A percentile compares a stretch with the other conserved stretches of the same genome.
These are phyloP conservation scores for Ranitomeya imitator DNA, from an alignment of 2,113 vertebrate species.

Conservation along the genomic window DNA sequence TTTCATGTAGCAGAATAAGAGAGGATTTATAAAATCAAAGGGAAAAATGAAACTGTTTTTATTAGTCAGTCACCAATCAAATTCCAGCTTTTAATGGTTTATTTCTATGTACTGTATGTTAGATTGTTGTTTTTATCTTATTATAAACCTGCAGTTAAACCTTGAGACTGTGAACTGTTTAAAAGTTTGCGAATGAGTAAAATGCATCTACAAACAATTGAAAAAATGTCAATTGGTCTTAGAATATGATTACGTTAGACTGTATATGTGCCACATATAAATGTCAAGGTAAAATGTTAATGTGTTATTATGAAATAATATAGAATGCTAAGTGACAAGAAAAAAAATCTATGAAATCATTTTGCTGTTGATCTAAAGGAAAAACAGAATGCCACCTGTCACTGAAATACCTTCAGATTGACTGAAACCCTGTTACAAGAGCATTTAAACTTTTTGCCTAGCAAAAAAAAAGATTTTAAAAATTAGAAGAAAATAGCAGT, in stretches of 20 bases:
- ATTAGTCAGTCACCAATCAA: neutral
- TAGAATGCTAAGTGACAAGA: neutral
- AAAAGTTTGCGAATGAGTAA: neutral
- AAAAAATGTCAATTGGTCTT: neutral
- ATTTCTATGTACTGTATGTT: neutral
- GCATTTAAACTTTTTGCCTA: neutral
- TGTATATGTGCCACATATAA: neutral
- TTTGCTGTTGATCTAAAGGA: neutral
- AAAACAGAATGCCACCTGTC: neutral
- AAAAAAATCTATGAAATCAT: neutral
- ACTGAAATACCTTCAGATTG: neutral
- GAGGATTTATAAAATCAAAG: neutral
- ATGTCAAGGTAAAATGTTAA: constrained; percentile 12
- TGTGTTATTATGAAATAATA: constrained; percentile 9
- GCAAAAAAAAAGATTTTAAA: neutral
- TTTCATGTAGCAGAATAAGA: neutral
- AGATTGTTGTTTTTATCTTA: neutral
- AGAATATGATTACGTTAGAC: neutral
- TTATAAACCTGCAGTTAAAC: neutral
- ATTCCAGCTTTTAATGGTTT: neutral
- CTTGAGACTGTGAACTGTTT: neutral
- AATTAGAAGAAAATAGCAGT: too few relatives aligned
- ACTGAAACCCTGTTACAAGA: neutral
- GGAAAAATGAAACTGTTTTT: neutral
- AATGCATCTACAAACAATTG: neutral